phyloP scores from a whole-genome alignment of 2,888 invertebrate species.

The Pseudanteris insignis region DNA sequence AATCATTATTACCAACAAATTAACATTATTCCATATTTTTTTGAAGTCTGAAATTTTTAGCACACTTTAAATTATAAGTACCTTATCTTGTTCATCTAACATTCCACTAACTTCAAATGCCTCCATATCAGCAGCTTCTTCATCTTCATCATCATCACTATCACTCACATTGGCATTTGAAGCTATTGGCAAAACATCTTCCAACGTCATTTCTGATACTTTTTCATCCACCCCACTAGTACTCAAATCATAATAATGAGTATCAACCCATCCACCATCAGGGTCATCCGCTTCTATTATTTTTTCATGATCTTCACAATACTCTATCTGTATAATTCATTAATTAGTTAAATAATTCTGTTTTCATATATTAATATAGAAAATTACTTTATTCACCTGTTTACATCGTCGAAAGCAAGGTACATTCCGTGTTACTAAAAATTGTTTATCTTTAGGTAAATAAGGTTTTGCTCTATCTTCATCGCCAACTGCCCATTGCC shows the following conservation, averaged over 20 bases:
- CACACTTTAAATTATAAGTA: too few species aligned
- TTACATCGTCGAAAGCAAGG: conserved; percentile 96
- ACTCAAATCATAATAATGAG: conserved; percentile 85
- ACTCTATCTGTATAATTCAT: conserved; percentile 77
- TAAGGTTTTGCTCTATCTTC: conserved; percentile 88
- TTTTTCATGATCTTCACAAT: conserved; percentile 89
- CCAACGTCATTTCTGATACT: conserved; percentile 87
- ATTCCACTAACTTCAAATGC: conserved; percentile 96
- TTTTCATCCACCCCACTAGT: conserved; percentile 78
- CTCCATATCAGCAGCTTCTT: conserved; percentile 96
- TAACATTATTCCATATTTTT: not conserved
- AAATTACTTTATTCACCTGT: conserved; percentile 73
- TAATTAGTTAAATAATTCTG: not conserved
- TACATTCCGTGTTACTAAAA: conserved; percentile 95
- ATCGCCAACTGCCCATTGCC: conserved; percentile 98
- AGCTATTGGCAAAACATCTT: conserved; percentile 68
- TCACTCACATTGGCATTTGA: conserved; percentile 67
- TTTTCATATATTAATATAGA: conserved; percentile 3
- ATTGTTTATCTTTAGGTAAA: conserved; percentile 95
- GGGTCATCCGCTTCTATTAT: conserved; percentile 88
- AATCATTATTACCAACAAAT: too few species aligned
- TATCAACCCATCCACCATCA: conserved; percentile 97
- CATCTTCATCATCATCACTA: conserved; percentile 85
- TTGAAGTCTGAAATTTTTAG: too few species aligned
- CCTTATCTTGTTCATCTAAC: conserved; percentile 89